Evolutionary conservation across 2,113 vertebrate species (phyloP).

Genomic region (Nanorana parkeri): DNA sequence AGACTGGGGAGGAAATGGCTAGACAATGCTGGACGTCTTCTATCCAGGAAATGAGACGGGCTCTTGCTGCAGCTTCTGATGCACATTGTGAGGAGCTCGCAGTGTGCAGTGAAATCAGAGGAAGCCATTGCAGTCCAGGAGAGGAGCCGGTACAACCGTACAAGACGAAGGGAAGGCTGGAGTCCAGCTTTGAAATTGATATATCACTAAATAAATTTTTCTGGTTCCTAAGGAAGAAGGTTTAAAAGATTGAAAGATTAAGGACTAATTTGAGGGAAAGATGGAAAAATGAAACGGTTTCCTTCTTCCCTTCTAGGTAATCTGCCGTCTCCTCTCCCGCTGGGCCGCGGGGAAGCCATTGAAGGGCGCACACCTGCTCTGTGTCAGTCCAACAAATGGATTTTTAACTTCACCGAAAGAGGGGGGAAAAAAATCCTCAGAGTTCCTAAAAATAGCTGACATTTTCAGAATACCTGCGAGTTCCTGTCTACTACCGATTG

Average conservation of each 20-base stretch:
- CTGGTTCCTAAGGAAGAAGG: neutral
- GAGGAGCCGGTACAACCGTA: too few relatives aligned
- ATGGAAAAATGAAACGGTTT: neutral
- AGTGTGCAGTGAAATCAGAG: too few relatives aligned
- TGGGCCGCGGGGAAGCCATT: neutral
- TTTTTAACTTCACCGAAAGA: neutral
- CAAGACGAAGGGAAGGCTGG: too few relatives aligned
- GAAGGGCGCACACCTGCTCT: constrained; percentile 16
- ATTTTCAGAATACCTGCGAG: constrained; percentile 29
- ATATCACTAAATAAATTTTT: too few relatives aligned
- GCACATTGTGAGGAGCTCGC: too few relatives aligned
- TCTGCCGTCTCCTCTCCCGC: neutral
- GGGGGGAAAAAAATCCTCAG: neutral
- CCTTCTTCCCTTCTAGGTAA: neutral
- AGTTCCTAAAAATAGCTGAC: neutral
- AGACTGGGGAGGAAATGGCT: too few relatives aligned
- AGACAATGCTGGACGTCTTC: too few relatives aligned
- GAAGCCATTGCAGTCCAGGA: too few relatives aligned
- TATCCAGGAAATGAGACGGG: too few relatives aligned
- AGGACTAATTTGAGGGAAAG: neutral
- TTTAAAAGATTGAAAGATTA: constrained; percentile 1
- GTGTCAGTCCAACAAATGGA: neutral
- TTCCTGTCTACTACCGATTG: neutral
- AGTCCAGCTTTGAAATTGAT: too few relatives aligned
- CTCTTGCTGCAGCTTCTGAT: too few relatives aligned